Evolutionary conservation across 2,113 vertebrate genomes (phyloP), one percentile per base, ranked within the genome.

Genomic region (Marmota monax): DNA sequence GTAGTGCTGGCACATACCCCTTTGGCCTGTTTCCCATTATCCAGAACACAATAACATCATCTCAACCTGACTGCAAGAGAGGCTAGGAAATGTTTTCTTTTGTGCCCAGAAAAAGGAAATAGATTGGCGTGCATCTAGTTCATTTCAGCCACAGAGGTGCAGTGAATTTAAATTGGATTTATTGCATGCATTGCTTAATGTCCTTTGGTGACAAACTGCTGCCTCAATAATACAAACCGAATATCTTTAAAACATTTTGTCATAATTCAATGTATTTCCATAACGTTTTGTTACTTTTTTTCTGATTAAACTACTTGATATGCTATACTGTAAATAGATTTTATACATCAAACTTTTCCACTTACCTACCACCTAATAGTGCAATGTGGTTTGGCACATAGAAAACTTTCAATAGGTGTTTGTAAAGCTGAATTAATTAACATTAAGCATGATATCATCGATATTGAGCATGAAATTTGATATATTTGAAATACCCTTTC

Each of bases 101-200:
- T 77, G 14, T 84, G 10, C 29, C 34, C 48, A 77, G 8, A 5
- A 67, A 67, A 84, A 51, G 16, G 23, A 80, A 88, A 82, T 39
- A 58, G 37, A 83, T 78, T 77, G 4, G 13, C 70, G 29, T 32
- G 39, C 4, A 39, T 85, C 12, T 65, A 87, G 61, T 48, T 84
- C 2, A 39, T 39, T 45, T 84, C 37, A 91, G 29, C 48, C 32
- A 74, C 1, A 39, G 25, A 73, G 9, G 1, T 91, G 13, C 18
- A 88, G 25, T 74, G 39, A 53, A 76, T 78, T 92, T 78, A 87
- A 79, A 56, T 56, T 39, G 37, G 58, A 84, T 80, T 61, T 94
- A 58, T 42, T 79, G 23, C n/a, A 16, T 37, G 20, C 3, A 27
- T 92, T 84, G 12, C 14, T 56, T 89, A 86, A 73, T 79, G 82